Base-by-base conservation (phyloP, 2,113 vertebrate species). In the Rhombomys opimus region DNA sequence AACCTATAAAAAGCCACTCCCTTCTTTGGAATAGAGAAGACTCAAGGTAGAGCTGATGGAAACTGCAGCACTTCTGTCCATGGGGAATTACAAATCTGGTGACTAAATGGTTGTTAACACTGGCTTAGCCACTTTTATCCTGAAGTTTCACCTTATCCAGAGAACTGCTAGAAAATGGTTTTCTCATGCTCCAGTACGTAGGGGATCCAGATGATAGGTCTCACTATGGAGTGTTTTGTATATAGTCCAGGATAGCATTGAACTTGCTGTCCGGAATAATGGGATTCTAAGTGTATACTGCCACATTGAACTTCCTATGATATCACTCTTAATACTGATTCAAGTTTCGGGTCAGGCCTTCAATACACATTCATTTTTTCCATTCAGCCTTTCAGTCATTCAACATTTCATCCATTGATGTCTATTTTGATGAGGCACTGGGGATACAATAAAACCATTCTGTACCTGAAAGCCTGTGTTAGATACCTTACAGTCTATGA, bases 41-140 rank as follows among this genome's bases (percentile, higher is more conserved):
- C 4, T 8, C 25, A 13, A 0, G 2, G 50, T 32, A 7, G 1
- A 2, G 46, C 15, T 59, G 6, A 32, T 7, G 17, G 46, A 25
- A 61, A 75, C 38, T 15, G 32, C 13, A 68, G 63, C 11, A 54
- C 70, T 23, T 52, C 68, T 67, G 1, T 17, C 50, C 73, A 25
- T 2, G 30, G 18, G 41, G 18, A 10, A 17, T 54, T 32, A 6
- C 0, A 38, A 35, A 32, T 30, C 35, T 30, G 14, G 15, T 54
- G 54, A 76, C 68, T 10, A 80, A 82, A 38, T 15, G 0, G 4
- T 87, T 13, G 7, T 13, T 15, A 41, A 59, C 17, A 52, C 12
- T 27, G 35, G 6, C 25, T 54, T 15, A n/a, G 81, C 12, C 41
- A 46, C 0, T 12, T 11, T 23, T 22, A 32, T 20, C 1, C 27